phyloP scores from a whole-genome alignment of 2,113 vertebrate species.

The Columba janthina region DNA sequence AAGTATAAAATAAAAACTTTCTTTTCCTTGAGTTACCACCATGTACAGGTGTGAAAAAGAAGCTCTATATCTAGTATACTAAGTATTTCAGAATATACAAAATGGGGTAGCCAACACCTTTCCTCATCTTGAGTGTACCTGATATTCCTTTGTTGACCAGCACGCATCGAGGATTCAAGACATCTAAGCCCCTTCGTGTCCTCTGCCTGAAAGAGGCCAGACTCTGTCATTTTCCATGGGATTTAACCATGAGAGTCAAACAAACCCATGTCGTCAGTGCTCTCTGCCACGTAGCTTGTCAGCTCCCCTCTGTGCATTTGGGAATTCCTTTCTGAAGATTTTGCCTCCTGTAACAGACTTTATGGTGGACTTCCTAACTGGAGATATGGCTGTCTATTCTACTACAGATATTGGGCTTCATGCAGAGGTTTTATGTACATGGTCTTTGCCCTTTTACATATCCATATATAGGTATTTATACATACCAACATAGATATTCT shows the following conservation, averaged over 20 bases:
- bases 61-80: background rate
- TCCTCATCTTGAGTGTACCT: background rate
- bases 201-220: background rate
- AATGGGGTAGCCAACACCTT: background rate
- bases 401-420: background rate
- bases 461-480: background rate
- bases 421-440: background rate
- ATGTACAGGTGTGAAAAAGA: background rate
- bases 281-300: rapidly evolving
- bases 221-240: background rate
- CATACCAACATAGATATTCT: background rate
- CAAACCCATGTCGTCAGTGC: rapidly evolving
- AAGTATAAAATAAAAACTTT: background rate
- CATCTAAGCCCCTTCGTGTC: background rate
- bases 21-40: background rate
- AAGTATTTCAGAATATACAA: background rate
- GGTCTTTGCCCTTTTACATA: background rate
- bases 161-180: rapidly evolving
- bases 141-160: background rate
- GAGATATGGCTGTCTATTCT: background rate
- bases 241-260: background rate
- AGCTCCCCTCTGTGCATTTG: background rate
- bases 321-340: background rate
- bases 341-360: background rate
- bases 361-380: background rate